A percentile compares a stretch with the other conserved stretches of the same genome.
phyloP scores from a whole-genome alignment of 1,140 invertebrate genomes.

The Rhopalosiphum padi region DNA sequence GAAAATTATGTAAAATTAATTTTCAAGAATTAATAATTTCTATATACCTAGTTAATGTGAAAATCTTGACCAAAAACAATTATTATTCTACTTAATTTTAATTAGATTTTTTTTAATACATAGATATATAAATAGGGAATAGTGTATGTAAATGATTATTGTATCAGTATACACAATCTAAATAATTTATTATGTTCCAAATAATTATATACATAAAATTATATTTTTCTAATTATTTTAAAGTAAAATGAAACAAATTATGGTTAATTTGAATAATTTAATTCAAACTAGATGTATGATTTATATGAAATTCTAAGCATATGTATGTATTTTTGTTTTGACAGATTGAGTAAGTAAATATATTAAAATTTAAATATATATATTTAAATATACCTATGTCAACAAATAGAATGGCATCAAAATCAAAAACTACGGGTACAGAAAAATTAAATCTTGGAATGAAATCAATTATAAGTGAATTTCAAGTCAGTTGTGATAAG shows the following conservation, averaged over 20 bases:
- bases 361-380: neutral
- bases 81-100: neutral
- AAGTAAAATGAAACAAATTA: too few species aligned
- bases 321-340: constrained; percentile 21
- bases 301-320: neutral
- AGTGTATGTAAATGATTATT: neutral
- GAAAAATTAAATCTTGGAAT: constrained; percentile 17
- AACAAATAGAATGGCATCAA: neutral
- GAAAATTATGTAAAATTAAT: neutral
- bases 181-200: neutral
- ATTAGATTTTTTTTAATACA: neutral
- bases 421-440: neutral
- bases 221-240: neutral
- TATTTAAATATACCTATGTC: neutral
- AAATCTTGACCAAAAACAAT: neutral
- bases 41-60: neutral
- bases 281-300: neutral
- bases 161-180: neutral
- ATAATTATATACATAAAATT: neutral
- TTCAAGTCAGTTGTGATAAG: neutral
- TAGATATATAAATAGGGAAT: neutral
- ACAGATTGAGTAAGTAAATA: constrained; percentile 25
- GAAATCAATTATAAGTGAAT: constrained; percentile 15
- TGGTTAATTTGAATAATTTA: neutral
- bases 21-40: neutral